A percentile compares a stretch with the other conserved stretches of the same genome.
Evolutionary conservation across 2,888 invertebrate species (phyloP).

Genomic region (Muschampia plurimacula): DNA sequence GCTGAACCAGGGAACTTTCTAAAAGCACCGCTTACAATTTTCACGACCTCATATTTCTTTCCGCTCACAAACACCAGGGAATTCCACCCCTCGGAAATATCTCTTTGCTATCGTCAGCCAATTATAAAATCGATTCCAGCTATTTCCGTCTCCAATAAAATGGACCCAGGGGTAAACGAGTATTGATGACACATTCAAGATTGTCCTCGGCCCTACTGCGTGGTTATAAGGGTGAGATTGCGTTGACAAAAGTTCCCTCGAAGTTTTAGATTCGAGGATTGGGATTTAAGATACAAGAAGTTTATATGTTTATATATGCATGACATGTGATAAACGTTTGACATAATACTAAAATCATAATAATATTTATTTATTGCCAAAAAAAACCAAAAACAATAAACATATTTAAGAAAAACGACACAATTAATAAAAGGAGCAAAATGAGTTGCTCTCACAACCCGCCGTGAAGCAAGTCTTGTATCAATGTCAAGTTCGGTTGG

Average conservation of each 20-base stretch:
- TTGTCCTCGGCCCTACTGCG: constrained; percentile 14
- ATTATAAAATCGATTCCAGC: constrained; percentile 39
- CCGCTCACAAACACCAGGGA: constrained; percentile 18
- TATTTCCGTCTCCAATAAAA: constrained; percentile 39
- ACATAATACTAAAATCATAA: neutral
- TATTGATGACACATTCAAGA: constrained; percentile 35
- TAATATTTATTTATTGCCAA: too few species aligned
- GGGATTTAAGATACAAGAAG: constrained; percentile 25
- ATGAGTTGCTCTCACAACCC: too few species aligned
- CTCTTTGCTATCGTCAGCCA: constrained; percentile 36
- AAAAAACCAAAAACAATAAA: too few species aligned
- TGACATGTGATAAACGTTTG: neutral
- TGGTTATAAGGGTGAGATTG: constrained; percentile 13
- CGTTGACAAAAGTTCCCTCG: neutral
- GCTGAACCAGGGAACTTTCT: neutral
- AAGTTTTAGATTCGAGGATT: constrained; percentile 21
- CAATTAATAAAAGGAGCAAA: too few species aligned
- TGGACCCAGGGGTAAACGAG: constrained; percentile 36
- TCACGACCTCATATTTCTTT: constrained; percentile 24
- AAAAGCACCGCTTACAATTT: neutral
- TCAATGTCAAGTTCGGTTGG: too few species aligned
- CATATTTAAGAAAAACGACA: too few species aligned
- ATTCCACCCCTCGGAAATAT: constrained; percentile 36
- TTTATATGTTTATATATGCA: constrained; percentile 5
- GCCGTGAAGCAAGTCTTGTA: too few species aligned